Evolutionary conservation across 2,888 invertebrate species (phyloP), one percentile per base, ranked within the genome.

Genomic region (Cephus rjabovi): DNA sequence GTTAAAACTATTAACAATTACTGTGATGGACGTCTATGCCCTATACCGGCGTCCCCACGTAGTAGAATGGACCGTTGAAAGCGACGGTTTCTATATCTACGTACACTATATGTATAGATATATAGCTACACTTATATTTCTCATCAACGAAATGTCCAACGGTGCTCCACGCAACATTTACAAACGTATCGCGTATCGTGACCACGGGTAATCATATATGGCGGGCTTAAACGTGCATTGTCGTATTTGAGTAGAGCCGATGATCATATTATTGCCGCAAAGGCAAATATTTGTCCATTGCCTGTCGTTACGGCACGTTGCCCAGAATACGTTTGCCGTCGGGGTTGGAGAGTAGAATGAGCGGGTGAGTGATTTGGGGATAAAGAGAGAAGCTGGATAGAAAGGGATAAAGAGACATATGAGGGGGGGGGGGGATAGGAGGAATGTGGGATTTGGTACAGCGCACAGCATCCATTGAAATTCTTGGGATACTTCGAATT

Each of bases 261-360:
- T 82, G 83, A 84, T 85, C 83, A 77, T 77, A 80, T 85, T 85
- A 83, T 84, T 82, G 83, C 79, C 79, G 78, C 77, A 76, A 79
- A 75, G 71, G 79, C 80, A 85, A 85, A 85, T 84, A 83, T 85
- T 85, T 85, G 83, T 74, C 56, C 76, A 76, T 23, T 9, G 56
- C 23, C 56, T 56, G 56, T 56, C 23, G 56, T 56, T 56, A 23
- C 56, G 56, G 56, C 56, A 6, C 40, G 40, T 15, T 40, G 40
- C 2, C 15, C 56, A 56, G 56, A 23, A 56, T 23, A 23, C 23
- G 56, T 9, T 23, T 56, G 23, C 23, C 1, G 56, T 56, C 9
- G 6, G 1, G 23, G 71, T 23, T 71, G 33, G 11, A 31, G 33
- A 71, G 71, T 31, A 31, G 71, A 71, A 33, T 23, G 71, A 15